A percentile compares a stretch with the other conserved stretches of the same genome.
Conservation (phyloP, 2,113 vertebrate species). For the Rhea pennata region DNA sequence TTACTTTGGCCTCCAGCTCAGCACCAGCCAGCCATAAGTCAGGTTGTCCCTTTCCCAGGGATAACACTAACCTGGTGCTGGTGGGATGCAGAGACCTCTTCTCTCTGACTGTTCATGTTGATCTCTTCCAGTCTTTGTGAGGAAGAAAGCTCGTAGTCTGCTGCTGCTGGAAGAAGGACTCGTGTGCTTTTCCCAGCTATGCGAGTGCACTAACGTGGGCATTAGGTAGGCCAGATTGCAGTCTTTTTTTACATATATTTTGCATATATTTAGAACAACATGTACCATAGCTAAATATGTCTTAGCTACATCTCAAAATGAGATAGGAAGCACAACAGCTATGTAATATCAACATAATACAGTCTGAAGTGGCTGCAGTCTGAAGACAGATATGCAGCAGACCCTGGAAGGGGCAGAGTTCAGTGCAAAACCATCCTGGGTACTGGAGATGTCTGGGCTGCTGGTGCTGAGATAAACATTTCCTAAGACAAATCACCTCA, state of each 20-base stretch:
- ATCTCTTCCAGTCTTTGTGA: not conserved
- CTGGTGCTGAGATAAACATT: not conserved
- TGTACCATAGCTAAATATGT: slow-evolving; percentile 20
- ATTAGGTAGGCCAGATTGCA: slow-evolving; percentile 60
- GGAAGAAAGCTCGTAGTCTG: not conserved
- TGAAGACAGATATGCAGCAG: not conserved
- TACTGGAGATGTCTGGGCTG: not conserved
- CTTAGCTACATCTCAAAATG: not conserved
- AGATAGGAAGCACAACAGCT: not conserved
- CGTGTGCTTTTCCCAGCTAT: slow-evolving; percentile 34
- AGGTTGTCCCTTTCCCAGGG: not conserved
- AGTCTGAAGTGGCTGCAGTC: not conserved
- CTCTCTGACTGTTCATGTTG: not conserved
- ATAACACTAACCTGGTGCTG: not conserved
- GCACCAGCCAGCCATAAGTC: not conserved
- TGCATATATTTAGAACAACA: slow-evolving; percentile 55
- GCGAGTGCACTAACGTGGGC: slow-evolving; percentile 19
- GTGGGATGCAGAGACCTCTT: not conserved
- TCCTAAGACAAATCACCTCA: not conserved
- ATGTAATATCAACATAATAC: not conserved
- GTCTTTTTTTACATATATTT: not conserved
- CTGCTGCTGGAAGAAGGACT: not conserved
- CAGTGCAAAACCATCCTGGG: not conserved
- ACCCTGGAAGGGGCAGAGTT: not conserved
- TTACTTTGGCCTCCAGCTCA: not conserved